phyloP scores from a whole-genome alignment of 2,113 vertebrate species.

The Chlamydotis undulata region DNA sequence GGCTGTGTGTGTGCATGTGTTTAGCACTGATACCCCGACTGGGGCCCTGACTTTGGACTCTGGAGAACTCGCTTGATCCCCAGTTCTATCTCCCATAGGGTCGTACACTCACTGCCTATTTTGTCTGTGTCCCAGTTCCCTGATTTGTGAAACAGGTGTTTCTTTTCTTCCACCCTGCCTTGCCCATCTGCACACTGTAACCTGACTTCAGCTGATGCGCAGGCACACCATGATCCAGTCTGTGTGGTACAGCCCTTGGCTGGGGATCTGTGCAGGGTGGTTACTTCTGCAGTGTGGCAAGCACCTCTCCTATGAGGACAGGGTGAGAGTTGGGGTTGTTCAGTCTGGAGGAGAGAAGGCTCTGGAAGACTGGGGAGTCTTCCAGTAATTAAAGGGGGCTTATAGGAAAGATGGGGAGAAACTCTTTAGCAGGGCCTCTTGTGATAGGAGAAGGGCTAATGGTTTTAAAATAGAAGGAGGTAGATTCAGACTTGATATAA shows the following conservation, averaged over 20 bases:
- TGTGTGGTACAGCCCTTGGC: not conserved
- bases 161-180: not conserved
- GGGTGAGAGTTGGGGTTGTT: too few species aligned
- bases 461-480: too few species aligned
- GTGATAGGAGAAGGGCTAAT: too few species aligned
- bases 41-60: not conserved
- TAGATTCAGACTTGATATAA: too few species aligned
- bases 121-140: not conserved
- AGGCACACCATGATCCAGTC: rapidly evolving
- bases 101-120: not conserved
- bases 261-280: not conserved
- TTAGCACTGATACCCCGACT: not conserved
- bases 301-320: too few species aligned
- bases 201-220: not conserved
- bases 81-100: not conserved
- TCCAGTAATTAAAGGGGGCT: too few species aligned
- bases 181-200: not conserved
- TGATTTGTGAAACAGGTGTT: not conserved
- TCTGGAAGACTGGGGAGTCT: too few species aligned
- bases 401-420: too few species aligned
- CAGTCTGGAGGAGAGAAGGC: too few species aligned
- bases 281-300: not conserved
- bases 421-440: too few species aligned
- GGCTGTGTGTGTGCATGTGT: not conserved
- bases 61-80: not conserved